These are phyloP conservation scores for Stomorhina lunata DNA, from an alignment of 2,888 invertebrate genomes.

Conservation along the genomic window DNA sequence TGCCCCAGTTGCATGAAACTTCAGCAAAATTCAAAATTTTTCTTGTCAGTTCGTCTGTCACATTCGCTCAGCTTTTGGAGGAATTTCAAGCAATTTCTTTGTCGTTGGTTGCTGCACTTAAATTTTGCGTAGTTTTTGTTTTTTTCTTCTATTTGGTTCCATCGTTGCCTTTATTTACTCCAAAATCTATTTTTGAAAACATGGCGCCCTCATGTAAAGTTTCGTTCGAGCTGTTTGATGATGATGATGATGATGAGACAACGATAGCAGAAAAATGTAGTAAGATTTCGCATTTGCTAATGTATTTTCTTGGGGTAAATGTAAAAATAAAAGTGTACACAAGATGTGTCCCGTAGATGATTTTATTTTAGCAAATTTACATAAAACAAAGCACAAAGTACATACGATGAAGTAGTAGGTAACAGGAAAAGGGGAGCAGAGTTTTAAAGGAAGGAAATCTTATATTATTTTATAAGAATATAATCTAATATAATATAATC, in stretches of 20 bases:
- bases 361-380: slow-evolving; percentile 35
- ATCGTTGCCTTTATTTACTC: slow-evolving; percentile 12
- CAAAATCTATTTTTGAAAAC: slow-evolving; percentile 51
- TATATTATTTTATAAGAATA: background rate
- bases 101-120: background rate
- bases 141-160: background rate
- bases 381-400: slow-evolving; percentile 24
- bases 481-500: too few relatives aligned
- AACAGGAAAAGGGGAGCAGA: background rate
- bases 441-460: background rate
- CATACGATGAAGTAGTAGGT: slow-evolving; percentile 19
- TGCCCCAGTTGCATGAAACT: background rate
- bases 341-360: slow-evolving; percentile 24
- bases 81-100: slow-evolving; percentile 6
- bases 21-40: background rate
- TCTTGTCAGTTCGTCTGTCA: background rate
- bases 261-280: slow-evolving; percentile 17
- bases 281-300: slow-evolving; percentile 25
- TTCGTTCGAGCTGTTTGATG: background rate
- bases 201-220: slow-evolving; percentile 36
- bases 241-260: too few relatives aligned
- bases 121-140: background rate
- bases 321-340: slow-evolving; percentile 12
- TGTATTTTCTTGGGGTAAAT: slow-evolving; percentile 22
- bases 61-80: background rate